Percentiles rank a stretch among this genome's conserved stretches.
Conservation (phyloP, 2,113 vertebrate species). For the Merops nubicus region DNA sequence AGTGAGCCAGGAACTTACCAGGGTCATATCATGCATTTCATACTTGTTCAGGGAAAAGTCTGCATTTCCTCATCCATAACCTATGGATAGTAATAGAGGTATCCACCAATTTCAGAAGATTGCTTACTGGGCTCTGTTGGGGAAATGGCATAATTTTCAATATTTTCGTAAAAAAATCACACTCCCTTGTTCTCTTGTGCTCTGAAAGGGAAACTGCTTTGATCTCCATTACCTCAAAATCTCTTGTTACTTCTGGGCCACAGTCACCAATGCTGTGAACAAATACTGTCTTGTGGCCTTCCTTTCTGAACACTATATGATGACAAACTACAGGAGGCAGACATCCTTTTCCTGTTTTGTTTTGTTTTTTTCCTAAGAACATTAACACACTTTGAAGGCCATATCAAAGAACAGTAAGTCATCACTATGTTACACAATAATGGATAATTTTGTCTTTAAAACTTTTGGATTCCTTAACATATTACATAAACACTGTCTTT, state of each 20-base stretch:
- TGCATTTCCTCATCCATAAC: not conserved
- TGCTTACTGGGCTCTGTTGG: rapidly evolving
- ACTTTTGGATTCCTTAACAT: not conserved
- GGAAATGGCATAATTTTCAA: not conserved
- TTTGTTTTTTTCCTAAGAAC: not conserved
- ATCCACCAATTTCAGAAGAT: not conserved
- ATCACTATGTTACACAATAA: not conserved
- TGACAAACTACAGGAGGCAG: not conserved
- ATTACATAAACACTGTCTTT: not conserved
- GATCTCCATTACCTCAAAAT: not conserved
- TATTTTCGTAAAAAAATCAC: not conserved
- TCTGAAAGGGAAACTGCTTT: not conserved
- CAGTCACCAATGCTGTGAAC: not conserved
- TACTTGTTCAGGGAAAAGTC: not conserved
- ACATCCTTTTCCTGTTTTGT: not conserved
- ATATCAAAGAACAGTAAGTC: not conserved
- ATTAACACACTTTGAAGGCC: not conserved
- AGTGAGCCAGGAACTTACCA: not conserved
- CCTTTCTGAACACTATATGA: rapidly evolving
- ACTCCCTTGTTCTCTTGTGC: not conserved
- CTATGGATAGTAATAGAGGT: not conserved
- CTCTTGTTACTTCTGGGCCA: not conserved
- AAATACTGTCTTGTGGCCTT: not conserved
- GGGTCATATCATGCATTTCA: not conserved
- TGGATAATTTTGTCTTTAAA: not conserved